A percentile compares a stretch with the other conserved stretches of the same genome.
phyloP scores from a whole-genome alignment of 2,797 vertebrate species.

The Halcyon chelicuti region DNA sequence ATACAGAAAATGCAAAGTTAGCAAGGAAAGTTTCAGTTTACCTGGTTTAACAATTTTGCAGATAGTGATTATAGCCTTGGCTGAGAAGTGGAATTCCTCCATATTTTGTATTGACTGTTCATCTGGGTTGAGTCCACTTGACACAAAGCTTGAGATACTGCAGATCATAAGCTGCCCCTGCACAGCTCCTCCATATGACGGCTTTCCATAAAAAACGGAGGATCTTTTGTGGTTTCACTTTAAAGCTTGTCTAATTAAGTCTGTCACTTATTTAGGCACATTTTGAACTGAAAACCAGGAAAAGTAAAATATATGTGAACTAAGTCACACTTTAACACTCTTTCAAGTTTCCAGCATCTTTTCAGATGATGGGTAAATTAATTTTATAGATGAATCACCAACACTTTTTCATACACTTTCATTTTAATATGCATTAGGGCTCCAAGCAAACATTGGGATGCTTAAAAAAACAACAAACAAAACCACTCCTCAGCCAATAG shows the following conservation, averaged over 20 bases:
- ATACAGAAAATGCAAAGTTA: not conserved
- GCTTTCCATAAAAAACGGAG: not conserved
- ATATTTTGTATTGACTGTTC: not conserved
- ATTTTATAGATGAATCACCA: not conserved
- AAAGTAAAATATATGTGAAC: not conserved
- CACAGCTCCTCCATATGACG: not conserved
- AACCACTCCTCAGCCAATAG: not conserved
- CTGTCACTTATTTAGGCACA: not conserved
- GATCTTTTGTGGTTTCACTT: not conserved
- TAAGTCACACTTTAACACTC: not conserved
- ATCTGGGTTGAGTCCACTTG: not conserved
- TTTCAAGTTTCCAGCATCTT: not conserved
- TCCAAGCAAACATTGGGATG: not conserved
- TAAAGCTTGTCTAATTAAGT: not conserved
- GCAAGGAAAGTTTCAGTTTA: not conserved
- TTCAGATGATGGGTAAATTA: not conserved
- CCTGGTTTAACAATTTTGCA: constrained; percentile 3
- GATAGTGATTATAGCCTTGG: not conserved
- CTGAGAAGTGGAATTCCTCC: not conserved
- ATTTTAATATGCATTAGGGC: not conserved
- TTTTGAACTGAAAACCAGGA: not conserved
- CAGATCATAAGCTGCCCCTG: not conserved
- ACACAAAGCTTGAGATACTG: not conserved
- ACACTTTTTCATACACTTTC: not conserved
- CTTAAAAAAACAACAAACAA: not conserved